Conservation (phyloP, 2,888 invertebrate genomes). For the Mesodorylaimus sp. region DNA sequence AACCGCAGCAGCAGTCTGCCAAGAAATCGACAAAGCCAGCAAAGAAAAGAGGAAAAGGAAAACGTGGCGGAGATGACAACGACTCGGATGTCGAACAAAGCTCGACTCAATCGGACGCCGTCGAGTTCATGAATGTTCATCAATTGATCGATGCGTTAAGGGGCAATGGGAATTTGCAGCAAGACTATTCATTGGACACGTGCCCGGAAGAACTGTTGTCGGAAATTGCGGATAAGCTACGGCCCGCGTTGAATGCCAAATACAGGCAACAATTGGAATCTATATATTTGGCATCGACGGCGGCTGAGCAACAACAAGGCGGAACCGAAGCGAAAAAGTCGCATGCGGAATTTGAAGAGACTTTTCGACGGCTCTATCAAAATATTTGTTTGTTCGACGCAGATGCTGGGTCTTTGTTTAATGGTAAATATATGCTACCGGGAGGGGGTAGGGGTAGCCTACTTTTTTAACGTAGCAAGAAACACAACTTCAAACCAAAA, state of each 20-base stretch:
- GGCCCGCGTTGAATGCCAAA: conserved; percentile 6
- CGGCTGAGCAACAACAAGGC: too few species aligned
- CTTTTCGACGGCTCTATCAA: conserved; percentile 15
- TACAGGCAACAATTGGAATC: conserved; percentile 10
- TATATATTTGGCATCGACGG: conserved; percentile 10
- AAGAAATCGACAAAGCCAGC: conserved; percentile 2
- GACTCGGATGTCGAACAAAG: not conserved
- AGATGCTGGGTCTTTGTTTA: conserved; percentile 10
- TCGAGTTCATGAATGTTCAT: conserved; percentile 6
- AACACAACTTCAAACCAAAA: too few species aligned
- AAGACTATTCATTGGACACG: too few species aligned
- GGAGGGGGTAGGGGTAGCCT: too few species aligned
- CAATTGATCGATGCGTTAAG: conserved; percentile 1
- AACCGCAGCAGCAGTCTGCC: not conserved
- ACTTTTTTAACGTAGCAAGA: too few species aligned
- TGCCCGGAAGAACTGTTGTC: conserved; percentile 7
- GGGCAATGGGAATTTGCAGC: too few species aligned
- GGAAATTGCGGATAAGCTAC: not conserved
- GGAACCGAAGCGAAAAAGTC: conserved; percentile 5
- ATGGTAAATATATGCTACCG: too few species aligned
- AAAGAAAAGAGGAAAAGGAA: not conserved
- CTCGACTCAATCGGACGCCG: not conserved
- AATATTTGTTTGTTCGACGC: conserved; percentile 18
- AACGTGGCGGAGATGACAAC: conserved; percentile 7
- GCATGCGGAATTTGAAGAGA: conserved; percentile 14